Conservation (phyloP, 35 echinoderm and acorn worm species). For the Anneissia japonica region DNA sequence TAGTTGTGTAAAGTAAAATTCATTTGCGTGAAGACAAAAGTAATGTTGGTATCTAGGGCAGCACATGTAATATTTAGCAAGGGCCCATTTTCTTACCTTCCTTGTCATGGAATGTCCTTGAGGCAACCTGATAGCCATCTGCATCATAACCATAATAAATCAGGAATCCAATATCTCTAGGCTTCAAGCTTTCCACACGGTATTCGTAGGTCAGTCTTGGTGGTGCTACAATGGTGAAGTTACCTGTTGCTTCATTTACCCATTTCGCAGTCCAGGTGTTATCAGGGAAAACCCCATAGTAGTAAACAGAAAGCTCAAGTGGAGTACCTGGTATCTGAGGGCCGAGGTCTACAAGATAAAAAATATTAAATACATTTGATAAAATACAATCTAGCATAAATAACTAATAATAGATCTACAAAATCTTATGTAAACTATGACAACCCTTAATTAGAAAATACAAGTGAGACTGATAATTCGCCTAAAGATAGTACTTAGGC, state of each 20-base stretch:
- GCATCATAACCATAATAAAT: conserved; percentile 12
- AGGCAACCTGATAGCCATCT: conserved; percentile 8
- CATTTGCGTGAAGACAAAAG: too few relatives aligned
- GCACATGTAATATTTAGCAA: too few relatives aligned
- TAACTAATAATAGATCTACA: too few relatives aligned
- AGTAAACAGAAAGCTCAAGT: not conserved
- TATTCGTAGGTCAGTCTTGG: conserved; percentile 4
- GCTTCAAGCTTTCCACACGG: not conserved
- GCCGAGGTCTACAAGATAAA: conserved; percentile 6
- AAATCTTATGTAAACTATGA: too few relatives aligned
- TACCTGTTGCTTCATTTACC: not conserved
- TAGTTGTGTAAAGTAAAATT: too few relatives aligned
- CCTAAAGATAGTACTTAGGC: too few relatives aligned
- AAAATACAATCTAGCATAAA: too few relatives aligned
- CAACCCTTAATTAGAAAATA: too few relatives aligned
- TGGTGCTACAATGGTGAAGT: not conserved
- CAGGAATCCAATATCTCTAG: not conserved
- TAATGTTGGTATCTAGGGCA: too few relatives aligned
- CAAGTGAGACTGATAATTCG: too few relatives aligned
- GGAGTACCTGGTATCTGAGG: not conserved
- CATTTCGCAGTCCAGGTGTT: conserved; percentile 1
- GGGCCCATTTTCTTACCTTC: too few relatives aligned
- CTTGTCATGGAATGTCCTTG: conserved; percentile 14
- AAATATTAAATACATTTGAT: too few relatives aligned
- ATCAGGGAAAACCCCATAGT: conserved; percentile 3